Conservation (phyloP, 2,113 vertebrate genomes). For the Misgurnus anguillicaudatus region DNA sequence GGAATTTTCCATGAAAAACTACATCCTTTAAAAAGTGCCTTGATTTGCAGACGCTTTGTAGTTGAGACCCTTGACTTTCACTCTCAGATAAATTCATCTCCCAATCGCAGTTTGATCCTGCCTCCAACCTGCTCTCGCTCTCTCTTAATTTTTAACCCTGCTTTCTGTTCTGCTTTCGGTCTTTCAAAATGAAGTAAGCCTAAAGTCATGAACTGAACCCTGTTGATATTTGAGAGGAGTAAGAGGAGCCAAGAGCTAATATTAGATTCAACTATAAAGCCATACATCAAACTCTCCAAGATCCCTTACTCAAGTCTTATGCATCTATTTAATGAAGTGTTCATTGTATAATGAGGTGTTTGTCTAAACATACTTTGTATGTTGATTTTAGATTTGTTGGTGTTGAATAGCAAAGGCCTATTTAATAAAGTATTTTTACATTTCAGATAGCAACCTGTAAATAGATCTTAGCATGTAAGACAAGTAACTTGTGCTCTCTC, state of each 20-base stretch:
- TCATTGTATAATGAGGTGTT: neutral
- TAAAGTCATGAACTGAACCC: constrained; percentile 44
- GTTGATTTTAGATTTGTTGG: neutral
- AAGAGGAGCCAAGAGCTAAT: constrained; percentile 73
- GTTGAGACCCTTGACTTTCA: neutral
- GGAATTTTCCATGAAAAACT: constrained; percentile 54
- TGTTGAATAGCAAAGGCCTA: too few relatives aligned
- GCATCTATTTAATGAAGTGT: neutral
- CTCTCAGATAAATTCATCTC: constrained; percentile 17
- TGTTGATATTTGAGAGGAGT: constrained; percentile 73
- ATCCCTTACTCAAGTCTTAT: constrained; percentile 29
- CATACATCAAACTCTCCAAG: constrained; percentile 58
- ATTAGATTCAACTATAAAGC: constrained; percentile 74
- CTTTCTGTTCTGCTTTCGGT: constrained; percentile 54
- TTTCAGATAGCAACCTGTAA: too few relatives aligned
- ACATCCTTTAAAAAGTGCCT: constrained; percentile 51
- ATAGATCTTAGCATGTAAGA: too few relatives aligned
- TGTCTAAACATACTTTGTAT: neutral
- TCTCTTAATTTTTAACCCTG: constrained; percentile 35
- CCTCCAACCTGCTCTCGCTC: constrained; percentile 34
- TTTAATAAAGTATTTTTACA: too few relatives aligned
- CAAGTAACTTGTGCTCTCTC: too few relatives aligned
- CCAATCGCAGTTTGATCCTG: neutral
- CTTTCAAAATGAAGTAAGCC: constrained; percentile 50
- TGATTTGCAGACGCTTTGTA: neutral